Conservation (phyloP, 1,140 invertebrate species). For the Aleiodes sp. region DNA sequence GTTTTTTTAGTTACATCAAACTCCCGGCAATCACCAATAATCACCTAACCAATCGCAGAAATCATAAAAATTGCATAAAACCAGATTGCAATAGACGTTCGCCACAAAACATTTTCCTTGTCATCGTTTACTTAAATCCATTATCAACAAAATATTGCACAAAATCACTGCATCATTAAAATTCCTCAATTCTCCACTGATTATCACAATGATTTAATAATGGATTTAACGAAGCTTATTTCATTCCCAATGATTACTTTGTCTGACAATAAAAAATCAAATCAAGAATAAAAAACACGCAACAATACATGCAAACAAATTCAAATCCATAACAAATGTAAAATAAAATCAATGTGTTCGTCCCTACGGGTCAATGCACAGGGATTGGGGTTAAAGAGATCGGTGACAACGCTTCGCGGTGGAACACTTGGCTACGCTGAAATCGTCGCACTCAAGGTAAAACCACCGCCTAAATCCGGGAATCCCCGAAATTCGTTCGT, state of each 20-base stretch:
- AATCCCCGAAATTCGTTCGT: neutral
- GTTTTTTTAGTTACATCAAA: no score
- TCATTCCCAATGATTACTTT: constrained; percentile 24
- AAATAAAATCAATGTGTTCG: constrained; percentile 47
- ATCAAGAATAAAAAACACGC: constrained; percentile 3
- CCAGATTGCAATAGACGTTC: no score
- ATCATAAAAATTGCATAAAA: no score
- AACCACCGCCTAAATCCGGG: constrained; percentile 46
- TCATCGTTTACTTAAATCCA: no score
- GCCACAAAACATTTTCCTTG: no score
- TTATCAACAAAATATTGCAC: no score
- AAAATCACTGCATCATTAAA: no score
- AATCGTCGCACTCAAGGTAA: constrained; percentile 95
- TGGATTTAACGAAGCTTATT: no score
- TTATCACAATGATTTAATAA: no score
- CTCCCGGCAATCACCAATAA: no score
- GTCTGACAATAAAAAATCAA: neutral
- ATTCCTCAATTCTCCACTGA: no score
- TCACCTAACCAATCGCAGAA: no score
- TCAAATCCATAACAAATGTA: neutral
- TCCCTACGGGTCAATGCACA: constrained; percentile 68
- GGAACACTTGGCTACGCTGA: constrained; percentile 90
- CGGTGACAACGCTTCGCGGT: constrained; percentile 87
- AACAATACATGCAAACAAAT: neutral
- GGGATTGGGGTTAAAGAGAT: constrained; percentile 87